Evolutionary conservation across 2,113 vertebrate genomes (phyloP).

Genomic region (Sprattus sprattus): DNA sequence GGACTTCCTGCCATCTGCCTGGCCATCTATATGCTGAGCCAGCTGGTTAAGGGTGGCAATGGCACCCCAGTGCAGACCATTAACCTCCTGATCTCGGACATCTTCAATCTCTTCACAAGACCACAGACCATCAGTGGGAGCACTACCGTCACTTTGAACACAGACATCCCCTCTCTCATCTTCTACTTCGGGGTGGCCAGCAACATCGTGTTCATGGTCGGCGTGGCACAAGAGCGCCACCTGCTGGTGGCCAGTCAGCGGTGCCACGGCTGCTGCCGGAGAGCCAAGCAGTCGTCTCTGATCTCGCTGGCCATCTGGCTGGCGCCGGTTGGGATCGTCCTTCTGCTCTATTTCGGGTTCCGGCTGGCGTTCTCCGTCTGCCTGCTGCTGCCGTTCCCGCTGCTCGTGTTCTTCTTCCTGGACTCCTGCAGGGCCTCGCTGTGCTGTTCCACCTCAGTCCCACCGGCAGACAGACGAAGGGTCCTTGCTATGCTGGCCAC

Average conservation of each 20-base stretch:
- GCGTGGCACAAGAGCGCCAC: constrained; percentile 62
- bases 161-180: constrained; percentile 47
- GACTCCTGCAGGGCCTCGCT: constrained; percentile 57
- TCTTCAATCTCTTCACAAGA: constrained; percentile 60
- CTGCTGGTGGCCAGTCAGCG: constrained; percentile 53
- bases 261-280: constrained; percentile 45
- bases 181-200: constrained; percentile 61
- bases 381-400: constrained; percentile 60
- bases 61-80: constrained; percentile 58
- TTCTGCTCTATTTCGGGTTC: constrained; percentile 50
- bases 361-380: constrained; percentile 49
- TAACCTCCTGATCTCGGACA: constrained; percentile 63
- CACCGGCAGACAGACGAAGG: constrained; percentile 50
- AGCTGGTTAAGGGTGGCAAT: constrained; percentile 54
- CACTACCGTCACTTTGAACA: neutral
- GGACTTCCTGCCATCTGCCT: constrained; percentile 62
- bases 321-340: constrained; percentile 41
- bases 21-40: constrained; percentile 61
- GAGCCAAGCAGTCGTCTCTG: constrained; percentile 30
- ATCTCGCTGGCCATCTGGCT: constrained; percentile 49
- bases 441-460: constrained; percentile 43
- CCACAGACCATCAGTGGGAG: constrained; percentile 18
- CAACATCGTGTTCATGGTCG: constrained; percentile 64
- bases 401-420: constrained; percentile 61
- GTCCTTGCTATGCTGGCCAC: constrained; percentile 43